Conservation (phyloP, 2,888 invertebrate genomes). For the Apamea sordens region DNA sequence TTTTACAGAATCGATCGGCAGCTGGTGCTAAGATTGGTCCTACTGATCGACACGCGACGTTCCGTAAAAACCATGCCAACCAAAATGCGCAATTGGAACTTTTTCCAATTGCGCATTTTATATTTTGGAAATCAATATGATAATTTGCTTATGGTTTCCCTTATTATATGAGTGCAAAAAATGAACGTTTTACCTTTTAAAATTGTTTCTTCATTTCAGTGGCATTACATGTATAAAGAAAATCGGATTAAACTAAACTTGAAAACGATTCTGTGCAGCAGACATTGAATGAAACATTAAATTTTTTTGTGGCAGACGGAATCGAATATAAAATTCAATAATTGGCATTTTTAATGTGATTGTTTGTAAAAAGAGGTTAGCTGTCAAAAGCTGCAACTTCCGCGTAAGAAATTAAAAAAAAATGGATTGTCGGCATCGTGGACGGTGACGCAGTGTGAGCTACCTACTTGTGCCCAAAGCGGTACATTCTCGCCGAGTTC, state of each 20-base stretch:
- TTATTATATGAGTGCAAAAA: background rate
- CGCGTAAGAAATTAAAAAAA: constrained; percentile 49
- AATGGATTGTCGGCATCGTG: constrained; percentile 43
- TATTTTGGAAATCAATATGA: background rate
- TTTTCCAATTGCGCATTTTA: background rate
- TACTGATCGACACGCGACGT: background rate
- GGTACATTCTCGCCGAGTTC: constrained; percentile 82
- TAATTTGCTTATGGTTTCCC: background rate
- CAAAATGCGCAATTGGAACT: too few relatives aligned
- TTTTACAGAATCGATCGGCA: too few relatives aligned
- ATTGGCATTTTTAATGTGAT: constrained; percentile 33
- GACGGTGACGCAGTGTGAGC: constrained; percentile 57
- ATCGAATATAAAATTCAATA: constrained; percentile 17
- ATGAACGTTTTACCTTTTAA: background rate
- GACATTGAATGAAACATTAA: constrained; percentile 2
- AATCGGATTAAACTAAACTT: constrained; percentile 5
- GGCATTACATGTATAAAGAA: background rate
- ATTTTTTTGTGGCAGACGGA: constrained; percentile 7
- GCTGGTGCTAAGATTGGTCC: background rate
- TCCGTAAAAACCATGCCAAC: background rate
- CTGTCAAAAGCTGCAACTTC: constrained; percentile 62
- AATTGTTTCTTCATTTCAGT: background rate
- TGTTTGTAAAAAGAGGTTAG: constrained; percentile 44
- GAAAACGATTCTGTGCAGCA: background rate
- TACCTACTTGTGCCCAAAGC: constrained; percentile 79